Evolutionary conservation across 2,113 vertebrate species (phyloP).

Genomic region (Sinocyclocheilus maitianheensis): DNA sequence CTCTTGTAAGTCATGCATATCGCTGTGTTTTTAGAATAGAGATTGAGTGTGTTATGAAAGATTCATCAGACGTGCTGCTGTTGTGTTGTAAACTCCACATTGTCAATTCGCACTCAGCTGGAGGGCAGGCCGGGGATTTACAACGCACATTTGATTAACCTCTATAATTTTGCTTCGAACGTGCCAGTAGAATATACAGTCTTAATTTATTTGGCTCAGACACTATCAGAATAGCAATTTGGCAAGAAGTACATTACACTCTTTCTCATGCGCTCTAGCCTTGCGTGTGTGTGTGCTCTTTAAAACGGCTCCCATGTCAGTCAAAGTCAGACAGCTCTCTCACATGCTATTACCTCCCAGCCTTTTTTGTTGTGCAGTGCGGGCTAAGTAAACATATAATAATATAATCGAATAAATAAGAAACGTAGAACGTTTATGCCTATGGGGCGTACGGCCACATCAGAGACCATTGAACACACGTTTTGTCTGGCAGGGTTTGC

Average conservation of each 20-base stretch:
- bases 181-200: constrained; percentile 15
- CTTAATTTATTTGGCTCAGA: constrained; percentile 18
- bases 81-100: background rate
- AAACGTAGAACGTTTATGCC: no score
- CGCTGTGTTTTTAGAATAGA: background rate
- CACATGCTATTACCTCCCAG: background rate
- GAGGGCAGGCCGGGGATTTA: constrained; percentile 48
- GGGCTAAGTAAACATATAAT: no score
- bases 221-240: constrained; percentile 20
- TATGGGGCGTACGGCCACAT: background rate
- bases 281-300: background rate
- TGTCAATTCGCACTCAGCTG: constrained; percentile 14
- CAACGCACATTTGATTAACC: constrained; percentile 52
- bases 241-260: background rate
- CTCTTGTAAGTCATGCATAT: background rate
- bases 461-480: background rate
- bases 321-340: constrained; percentile 3
- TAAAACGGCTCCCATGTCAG: constrained; percentile 3
- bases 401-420: no score
- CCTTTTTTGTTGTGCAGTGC: background rate
- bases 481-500: constrained; percentile 16
- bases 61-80: constrained; percentile 32
- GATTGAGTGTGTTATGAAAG: constrained; percentile 35
- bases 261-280: background rate
- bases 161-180: constrained; percentile 48